Evolutionary conservation across 2,113 vertebrate genomes (phyloP).

Genomic region (Erythrolamprus reginae): DNA sequence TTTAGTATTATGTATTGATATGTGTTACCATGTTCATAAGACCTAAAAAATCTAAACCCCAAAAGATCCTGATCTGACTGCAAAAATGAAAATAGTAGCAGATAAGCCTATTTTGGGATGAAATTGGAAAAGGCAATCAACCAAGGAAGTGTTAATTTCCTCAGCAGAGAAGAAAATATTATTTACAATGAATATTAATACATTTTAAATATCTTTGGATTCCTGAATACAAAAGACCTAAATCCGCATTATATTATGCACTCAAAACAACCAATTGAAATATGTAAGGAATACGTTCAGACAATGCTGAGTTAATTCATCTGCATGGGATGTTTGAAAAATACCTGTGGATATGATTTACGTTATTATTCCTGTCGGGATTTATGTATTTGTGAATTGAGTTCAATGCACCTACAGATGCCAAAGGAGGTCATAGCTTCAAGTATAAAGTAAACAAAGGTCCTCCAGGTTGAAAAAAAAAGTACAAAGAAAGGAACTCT

Average conservation of each 20-base stretch:
- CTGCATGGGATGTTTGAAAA: background rate
- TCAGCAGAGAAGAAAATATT: background rate
- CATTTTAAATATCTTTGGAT: background rate
- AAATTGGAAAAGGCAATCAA: no score
- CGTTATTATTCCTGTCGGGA: background rate
- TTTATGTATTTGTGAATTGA: constrained; percentile 6
- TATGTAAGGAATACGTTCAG: background rate
- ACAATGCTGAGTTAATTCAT: background rate
- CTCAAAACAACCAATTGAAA: background rate
- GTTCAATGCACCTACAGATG: background rate
- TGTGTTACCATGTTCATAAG: background rate
- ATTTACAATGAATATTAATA: background rate
- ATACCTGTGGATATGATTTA: background rate
- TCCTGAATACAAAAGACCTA: background rate
- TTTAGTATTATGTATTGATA: background rate
- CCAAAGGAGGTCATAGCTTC: background rate
- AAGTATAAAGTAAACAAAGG: background rate
- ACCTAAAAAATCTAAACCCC: background rate
- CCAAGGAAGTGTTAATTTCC: no score
- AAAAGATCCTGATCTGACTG: no score
- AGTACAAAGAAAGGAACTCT: background rate
- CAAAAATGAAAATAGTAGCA: no score
- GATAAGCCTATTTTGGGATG: no score
- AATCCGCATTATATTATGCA: background rate
- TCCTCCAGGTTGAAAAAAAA: background rate